Base-by-base conservation (phyloP, 2,113 vertebrate species). In the Cebidichthys violaceus region DNA sequence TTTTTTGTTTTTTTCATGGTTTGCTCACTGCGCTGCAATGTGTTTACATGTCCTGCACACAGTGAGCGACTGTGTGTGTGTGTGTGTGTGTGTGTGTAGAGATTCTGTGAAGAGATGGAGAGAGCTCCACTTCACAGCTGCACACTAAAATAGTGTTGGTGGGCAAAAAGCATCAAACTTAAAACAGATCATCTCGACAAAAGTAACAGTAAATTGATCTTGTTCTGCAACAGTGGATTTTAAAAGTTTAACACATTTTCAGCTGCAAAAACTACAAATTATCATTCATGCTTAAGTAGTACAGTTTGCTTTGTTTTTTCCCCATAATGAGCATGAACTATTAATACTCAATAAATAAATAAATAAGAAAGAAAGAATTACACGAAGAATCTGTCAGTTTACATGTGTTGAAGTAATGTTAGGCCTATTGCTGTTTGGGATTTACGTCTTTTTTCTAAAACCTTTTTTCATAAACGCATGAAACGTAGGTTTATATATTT, bases 1-100 rank as follows among this genome's bases (percentile, higher is more conserved):
- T 93, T 96, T 95, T 65, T 94, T n/a, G n/a, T 96, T 95, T 64
- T 79, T 75, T 86, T 77, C 65, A 68, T 43, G 74, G 77, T 83
- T 90, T 84, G 43, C 87, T 85, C 81, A 79, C 65, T 54, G 68
- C 83, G 70, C 73, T 85, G 75, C 67, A 81, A 37, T 70, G 78
- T 86, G 85, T 86, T 90, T 88, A 83, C 71, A 75, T 68, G 79
- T 77, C 76, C 70, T 62, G 7, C 69, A 76, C 72, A 85, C 61
- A 88, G 70, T 84, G 77, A 87, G 60, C 39, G 77, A 47, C 85
- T 83, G 75, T 52, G 52, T 52, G 45, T 50, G 43, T 45, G 43
- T 45, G 37, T n/a, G n/a, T n/a, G n/a, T n/a, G n/a, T n/a, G n/a
- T 35, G 33, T 35, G 43, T 82, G 43, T 22, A n/a, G 43, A 35